Evolutionary conservation across 2,113 vertebrate genomes (phyloP), one percentile per base, ranked within the genome.

Genomic region (Cyprinodon tularosa): DNA sequence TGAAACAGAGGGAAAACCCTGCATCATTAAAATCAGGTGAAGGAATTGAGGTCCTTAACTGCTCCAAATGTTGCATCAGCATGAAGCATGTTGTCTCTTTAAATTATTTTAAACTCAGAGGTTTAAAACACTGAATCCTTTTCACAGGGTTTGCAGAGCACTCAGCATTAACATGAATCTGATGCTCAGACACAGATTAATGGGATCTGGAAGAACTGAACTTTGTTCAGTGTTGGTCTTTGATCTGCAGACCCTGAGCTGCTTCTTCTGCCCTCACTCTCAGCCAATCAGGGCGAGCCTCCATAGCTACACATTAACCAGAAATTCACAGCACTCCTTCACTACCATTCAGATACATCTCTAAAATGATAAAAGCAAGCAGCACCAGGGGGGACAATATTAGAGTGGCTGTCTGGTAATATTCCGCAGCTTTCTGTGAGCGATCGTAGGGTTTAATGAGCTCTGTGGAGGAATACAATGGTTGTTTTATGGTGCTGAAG

Each of bases 31-130:
- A 29, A 45, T 71, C 70, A 74, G 73, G 75, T 77, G 70, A 60
- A 77, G 80, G 84, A 84, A 77, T 86, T 83, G 74, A 77, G 45
- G 63, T 67, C 67, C 71, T 77, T 48, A 87, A 86, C 70, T 86
- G 83, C 88, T 87, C 79, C 84, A 89, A 90, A 90, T 79, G 90
- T 89, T 87, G 91, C 91, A 89, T 84, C 87, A 89, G 71, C 59
- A 50, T 59, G 14, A 29, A 50, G 4, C 77, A 47, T 50, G 68
- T 71, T 64, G 68, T 70, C 70, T 53, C 83, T 92, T 91, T 88
- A 84, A 89, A 92, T 68, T 67, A 22, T 88, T 88, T 91, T 84
- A 84, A 84, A 87, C 71, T 72, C 66, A 81, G 89, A 57, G 74
- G 59, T 53, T n/a, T 1, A 53, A 17, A 20, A 53, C 50, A n/a